phyloP scores from a whole-genome alignment of 35 echinoderm and acorn worm species.

The Diadema setosum region DNA sequence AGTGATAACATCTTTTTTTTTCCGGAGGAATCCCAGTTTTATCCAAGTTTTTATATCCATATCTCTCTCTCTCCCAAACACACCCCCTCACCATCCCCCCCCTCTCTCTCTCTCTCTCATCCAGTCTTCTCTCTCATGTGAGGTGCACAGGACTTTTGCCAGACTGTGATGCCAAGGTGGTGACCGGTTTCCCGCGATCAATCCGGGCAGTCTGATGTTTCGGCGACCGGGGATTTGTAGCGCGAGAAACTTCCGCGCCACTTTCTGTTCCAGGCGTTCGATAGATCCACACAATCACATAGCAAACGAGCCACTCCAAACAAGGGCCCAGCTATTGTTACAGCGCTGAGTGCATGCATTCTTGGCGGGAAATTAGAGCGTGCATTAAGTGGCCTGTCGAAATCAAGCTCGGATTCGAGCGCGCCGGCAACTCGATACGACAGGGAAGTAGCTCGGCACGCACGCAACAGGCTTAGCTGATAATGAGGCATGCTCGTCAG shows the following conservation, averaged over 20 bases:
- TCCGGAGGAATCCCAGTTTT: no score
- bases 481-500: not conserved
- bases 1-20: no score
- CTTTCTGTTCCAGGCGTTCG: not conserved
- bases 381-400: conserved; percentile 1
- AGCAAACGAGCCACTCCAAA: conserved; percentile 6
- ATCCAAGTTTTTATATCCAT: no score
- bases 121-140: no score
- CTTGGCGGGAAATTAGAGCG: not conserved
- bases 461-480: conserved; percentile 26
- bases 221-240: not conserved
- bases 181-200: not conserved
- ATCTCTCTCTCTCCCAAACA: no score
- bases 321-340: conserved; percentile 7
- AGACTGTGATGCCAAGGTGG: not conserved
- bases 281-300: not conserved
- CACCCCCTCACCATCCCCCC: no score
- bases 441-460: not conserved
- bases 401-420: not conserved
- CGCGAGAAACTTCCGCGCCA: not conserved
- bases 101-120: no score
- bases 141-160: not conserved
- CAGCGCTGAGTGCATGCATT: conserved; percentile 1
- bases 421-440: not conserved
- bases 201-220: not conserved